A percentile compares a stretch with the other conserved stretches of the same genome.
These are phyloP conservation scores for Phortica variegata DNA, from an alignment of 1,140 invertebrate species.

Conservation along the genomic window DNA sequence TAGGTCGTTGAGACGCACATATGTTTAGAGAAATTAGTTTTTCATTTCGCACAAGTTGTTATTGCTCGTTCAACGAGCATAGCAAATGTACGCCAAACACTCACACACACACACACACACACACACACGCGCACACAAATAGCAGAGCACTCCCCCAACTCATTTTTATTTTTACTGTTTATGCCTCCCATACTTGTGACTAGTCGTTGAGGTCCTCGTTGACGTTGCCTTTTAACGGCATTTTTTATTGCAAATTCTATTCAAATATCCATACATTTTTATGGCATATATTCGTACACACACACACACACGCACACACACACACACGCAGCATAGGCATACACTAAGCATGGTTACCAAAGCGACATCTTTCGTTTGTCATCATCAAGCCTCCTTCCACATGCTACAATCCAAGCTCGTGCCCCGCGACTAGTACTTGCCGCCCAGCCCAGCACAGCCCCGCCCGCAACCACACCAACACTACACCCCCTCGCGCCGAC, in stretches of 20 bases:
- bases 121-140: slow-evolving; percentile 3
- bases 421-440: too few species aligned
- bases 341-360: slow-evolving; percentile 3
- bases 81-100: slow-evolving; percentile 18
- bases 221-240: slow-evolving; percentile 44
- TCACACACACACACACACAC: slow-evolving; percentile 2
- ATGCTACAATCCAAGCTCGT: too few species aligned
- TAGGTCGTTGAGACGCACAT: too few species aligned
- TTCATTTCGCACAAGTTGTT: slow-evolving; percentile 56
- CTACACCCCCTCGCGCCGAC: too few species aligned
- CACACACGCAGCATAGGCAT: slow-evolving; percentile 4
- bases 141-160: slow-evolving; percentile 3
- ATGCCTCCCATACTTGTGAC: too few species aligned
- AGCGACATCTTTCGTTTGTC: too few species aligned
- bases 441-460: too few species aligned
- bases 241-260: slow-evolving; percentile 56
- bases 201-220: too few species aligned
- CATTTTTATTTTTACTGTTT: too few species aligned
- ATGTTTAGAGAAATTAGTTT: slow-evolving; percentile 57
- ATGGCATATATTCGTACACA: too few species aligned
- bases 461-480: too few species aligned
- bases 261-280: slow-evolving; percentile 55
- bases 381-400: too few species aligned
- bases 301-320: neutral
- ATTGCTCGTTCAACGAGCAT: slow-evolving; percentile 26